Percentiles rank a stretch among this genome's conserved stretches.
phyloP scores from a whole-genome alignment of 2,797 vertebrate species.

The Erethizon dorsatum region DNA sequence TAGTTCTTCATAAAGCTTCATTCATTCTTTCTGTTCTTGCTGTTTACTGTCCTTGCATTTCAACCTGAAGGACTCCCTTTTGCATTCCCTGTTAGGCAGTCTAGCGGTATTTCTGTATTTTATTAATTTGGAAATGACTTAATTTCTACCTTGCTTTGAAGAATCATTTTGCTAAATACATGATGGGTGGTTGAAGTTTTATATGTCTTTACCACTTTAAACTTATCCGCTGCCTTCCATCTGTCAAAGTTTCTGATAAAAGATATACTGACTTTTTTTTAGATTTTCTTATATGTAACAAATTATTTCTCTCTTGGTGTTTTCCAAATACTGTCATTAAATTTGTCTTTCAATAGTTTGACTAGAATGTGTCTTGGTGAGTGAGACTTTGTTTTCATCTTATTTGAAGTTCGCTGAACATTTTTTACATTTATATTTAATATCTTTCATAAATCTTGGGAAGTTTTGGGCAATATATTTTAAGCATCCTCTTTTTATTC shows the following conservation, averaged over 20 bases:
- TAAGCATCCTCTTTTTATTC: not conserved
- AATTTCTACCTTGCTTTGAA: not conserved
- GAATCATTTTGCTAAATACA: not conserved
- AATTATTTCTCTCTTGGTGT: not conserved
- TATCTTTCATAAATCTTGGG: not conserved
- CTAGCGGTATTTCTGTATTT: not conserved
- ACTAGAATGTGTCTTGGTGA: not conserved
- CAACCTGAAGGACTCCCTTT: not conserved
- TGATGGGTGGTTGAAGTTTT: not conserved
- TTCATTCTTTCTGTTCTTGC: not conserved
- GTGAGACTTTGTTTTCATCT: not conserved
- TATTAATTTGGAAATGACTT: not conserved
- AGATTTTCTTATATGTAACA: not conserved
- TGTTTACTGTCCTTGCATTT: not conserved
- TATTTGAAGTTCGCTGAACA: not conserved
- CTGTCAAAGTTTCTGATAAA: not conserved
- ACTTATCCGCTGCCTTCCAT: not conserved
- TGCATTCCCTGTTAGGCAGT: not conserved
- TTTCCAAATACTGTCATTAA: not conserved
- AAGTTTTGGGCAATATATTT: not conserved
- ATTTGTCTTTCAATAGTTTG: not conserved
- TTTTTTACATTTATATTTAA: not conserved
- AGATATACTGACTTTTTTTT: not conserved
- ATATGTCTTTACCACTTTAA: not conserved
- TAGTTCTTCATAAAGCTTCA: not conserved